Evolutionary conservation across 2,113 vertebrate species (phyloP).

Genomic region (Astur gentilis): DNA sequence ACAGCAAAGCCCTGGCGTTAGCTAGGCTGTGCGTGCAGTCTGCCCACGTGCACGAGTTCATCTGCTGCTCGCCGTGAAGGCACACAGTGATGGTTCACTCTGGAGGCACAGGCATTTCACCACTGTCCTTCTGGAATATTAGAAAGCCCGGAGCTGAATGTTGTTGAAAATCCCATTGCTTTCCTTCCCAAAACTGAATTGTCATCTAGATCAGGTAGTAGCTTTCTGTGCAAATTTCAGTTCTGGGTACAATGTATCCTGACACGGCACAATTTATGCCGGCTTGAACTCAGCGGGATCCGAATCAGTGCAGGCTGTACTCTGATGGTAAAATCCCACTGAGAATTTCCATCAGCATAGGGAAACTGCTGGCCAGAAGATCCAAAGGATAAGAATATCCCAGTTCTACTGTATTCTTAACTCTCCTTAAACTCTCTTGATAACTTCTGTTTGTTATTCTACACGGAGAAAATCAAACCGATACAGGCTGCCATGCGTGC

Average conservation of each 20-base stretch:
- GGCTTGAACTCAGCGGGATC: neutral
- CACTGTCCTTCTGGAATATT: neutral
- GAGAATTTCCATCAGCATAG: neutral
- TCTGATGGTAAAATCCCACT: neutral
- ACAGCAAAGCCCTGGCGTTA: neutral
- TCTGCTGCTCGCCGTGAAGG: neutral
- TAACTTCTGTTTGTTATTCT: neutral
- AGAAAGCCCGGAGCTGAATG: neutral
- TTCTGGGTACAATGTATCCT: neutral
- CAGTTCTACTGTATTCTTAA: neutral
- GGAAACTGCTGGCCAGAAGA: neutral
- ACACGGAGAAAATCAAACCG: neutral
- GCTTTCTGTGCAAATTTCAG: neutral
- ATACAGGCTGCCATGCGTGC: accelerated
- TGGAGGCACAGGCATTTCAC: neutral
- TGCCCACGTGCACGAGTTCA: accelerated
- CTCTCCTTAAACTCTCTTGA: neutral
- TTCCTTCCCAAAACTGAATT: accelerated
- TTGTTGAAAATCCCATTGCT: neutral
- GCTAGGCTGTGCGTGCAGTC: neutral
- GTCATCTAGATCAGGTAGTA: neutral
- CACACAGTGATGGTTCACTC: neutral
- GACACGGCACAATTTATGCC: neutral
- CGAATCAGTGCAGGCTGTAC: neutral
- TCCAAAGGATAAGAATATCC: neutral